Base-by-base conservation (phyloP, 2,113 vertebrate genomes). In the Diglossa brunneiventris region DNA sequence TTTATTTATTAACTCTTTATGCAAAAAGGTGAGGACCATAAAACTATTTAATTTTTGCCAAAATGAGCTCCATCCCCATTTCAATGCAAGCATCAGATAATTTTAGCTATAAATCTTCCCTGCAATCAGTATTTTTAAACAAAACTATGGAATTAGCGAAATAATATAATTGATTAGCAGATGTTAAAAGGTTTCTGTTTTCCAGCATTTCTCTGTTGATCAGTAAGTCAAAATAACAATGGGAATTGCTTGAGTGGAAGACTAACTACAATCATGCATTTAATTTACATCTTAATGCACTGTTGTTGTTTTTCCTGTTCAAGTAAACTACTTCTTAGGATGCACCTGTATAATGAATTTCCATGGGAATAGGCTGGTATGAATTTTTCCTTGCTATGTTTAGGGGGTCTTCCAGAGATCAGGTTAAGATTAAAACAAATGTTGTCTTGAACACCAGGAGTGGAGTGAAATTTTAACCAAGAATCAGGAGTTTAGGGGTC, bases 301-400 rank as follows among this genome's bases (percentile, higher is more conserved):
- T 95, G 76, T 79, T 92, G 35, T 94, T 92, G 56, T 79, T 90
- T 91, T 93, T 74, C 76, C 77, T 82, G 30, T 74, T 88, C 47
- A 73, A 90, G 67, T 83, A 92, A 92, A 58, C 89, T 75, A 12
- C 30, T 68, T 81, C 55, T 84, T 80, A 82, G 72, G 75, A 83
- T 88, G 81, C 67, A 94, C 83, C 90, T 96, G 78, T 69, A 28
- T 46, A 88, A 93, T 69, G 22, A 81, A 95, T 86, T 78, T 91
- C 75, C 75, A 63, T 17, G 61, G 82, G 69, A 86, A 90, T 61
- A 79, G 17, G 9, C 12, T 92, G 59, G 17, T 42, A 33, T 42
- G n/a, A 69, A 7, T 78, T 78, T 61, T 93, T 72, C 39, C 72
- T 79, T 83, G 59, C 39, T 69, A 2, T 77, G 41, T 90, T 52